Percentiles rank a stretch among this genome's conserved stretches.
phyloP scores from a whole-genome alignment of 2,888 invertebrate genomes.

The Seira ritae region DNA sequence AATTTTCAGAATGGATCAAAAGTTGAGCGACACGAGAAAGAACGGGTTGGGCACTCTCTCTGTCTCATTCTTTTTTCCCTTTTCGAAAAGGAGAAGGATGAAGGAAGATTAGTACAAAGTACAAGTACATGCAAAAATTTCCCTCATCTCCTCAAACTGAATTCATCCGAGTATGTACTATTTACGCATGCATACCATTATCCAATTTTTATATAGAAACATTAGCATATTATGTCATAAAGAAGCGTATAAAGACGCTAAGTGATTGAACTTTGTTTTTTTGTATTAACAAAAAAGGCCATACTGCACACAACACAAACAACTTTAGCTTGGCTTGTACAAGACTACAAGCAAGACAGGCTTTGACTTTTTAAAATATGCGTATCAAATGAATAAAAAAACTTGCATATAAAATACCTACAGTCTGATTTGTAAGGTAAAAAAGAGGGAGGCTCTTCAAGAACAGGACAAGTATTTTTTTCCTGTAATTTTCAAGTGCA shows the following conservation, averaged over 20 bases:
- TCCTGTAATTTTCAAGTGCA: conserved; percentile 52
- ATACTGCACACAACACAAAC: conserved; percentile 47
- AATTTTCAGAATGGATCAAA: conserved; percentile 26
- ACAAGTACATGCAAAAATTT: conserved; percentile 42
- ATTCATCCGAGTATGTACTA: conserved; percentile 26
- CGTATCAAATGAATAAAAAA: conserved; percentile 30
- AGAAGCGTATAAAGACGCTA: conserved; percentile 46
- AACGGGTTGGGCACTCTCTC: conserved; percentile 38
- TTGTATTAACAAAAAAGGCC: conserved; percentile 20
- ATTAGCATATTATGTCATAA: conserved; percentile 59
- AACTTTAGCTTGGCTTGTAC: too few relatives aligned
- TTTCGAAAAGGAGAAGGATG: too few relatives aligned
- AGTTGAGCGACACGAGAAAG: conserved; percentile 52
- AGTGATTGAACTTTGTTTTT: conserved; percentile 59
- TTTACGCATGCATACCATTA: conserved; percentile 22
- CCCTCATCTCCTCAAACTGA: too few relatives aligned
- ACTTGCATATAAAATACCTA: neutral
- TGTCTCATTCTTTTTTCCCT: conserved; percentile 17
- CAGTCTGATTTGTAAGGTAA: too few relatives aligned
- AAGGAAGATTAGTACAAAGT: too few relatives aligned
- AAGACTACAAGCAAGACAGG: too few relatives aligned
- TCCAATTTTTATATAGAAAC: conserved; percentile 28
- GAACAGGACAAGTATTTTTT: conserved; percentile 27
- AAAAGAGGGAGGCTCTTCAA: conserved; percentile 6
- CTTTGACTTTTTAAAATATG: too few relatives aligned